These are phyloP conservation scores for Drosophila ananassae DNA, from an alignment of 1,140 invertebrate species.

Conservation along the genomic window DNA sequence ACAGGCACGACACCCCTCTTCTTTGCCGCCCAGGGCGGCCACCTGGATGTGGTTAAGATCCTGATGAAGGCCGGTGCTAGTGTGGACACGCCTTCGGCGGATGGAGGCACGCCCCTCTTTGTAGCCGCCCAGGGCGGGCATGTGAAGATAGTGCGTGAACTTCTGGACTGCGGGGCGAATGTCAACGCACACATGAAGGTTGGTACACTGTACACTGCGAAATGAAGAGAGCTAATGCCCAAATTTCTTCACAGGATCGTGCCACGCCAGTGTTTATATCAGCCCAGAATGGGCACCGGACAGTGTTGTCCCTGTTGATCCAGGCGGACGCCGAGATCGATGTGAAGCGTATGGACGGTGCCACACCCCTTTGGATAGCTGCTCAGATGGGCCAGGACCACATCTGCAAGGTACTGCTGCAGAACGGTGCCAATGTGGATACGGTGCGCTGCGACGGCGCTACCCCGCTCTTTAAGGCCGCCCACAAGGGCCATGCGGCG, in stretches of 20 bases:
- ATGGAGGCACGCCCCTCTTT: conserved; percentile 95
- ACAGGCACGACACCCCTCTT: conserved; percentile 96
- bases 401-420: conserved; percentile 91
- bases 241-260: conserved; percentile 88
- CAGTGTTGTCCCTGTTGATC: conserved; percentile 89
- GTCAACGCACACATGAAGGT: conserved; percentile 95
- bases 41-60: conserved; percentile 91
- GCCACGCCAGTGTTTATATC: conserved; percentile 95
- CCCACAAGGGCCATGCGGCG: conserved; percentile 95
- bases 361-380: conserved; percentile 96
- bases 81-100: conserved; percentile 93
- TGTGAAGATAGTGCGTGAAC: conserved; percentile 92
- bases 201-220: conserved; percentile 24
- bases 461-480: conserved; percentile 95
- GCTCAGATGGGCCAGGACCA: conserved; percentile 96
- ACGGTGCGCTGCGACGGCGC: conserved; percentile 93
- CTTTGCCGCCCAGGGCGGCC: conserved; percentile 96
- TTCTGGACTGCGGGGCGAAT: conserved; percentile 91
- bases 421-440: conserved; percentile 92
- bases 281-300: conserved; percentile 94
- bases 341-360: conserved; percentile 90
- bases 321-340: conserved; percentile 89
- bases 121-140: conserved; percentile 96
- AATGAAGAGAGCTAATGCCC: background rate
- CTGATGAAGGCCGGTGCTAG: conserved; percentile 91